Percentiles rank a stretch among this genome's conserved stretches.
Conservation (phyloP, 2,888 invertebrate species). For the Lingula anatina region DNA sequence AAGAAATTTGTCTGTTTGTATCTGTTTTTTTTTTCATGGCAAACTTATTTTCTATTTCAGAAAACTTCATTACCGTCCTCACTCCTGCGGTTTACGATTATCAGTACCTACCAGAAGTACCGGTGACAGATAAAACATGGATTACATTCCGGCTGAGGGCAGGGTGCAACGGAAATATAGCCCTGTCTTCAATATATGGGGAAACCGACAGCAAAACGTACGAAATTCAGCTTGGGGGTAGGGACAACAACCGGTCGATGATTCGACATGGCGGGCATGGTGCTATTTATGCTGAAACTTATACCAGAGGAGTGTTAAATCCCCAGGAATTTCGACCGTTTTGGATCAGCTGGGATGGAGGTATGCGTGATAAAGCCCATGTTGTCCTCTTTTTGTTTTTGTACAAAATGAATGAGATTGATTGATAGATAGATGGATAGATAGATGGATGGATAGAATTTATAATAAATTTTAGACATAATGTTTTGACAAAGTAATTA, state of each 20-base stretch:
- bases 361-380: too few relatives aligned
- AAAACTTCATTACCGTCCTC: conserved; percentile 45
- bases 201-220: conserved; percentile 41
- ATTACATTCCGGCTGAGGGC: conserved; percentile 43
- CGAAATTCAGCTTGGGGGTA: conserved; percentile 41
- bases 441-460: too few relatives aligned
- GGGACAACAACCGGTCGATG: conserved; percentile 33
- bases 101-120: conserved; percentile 43
- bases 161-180: conserved; percentile 37
- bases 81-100: conserved; percentile 44
- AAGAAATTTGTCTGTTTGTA: neutral
- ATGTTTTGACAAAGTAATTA: too few relatives aligned
- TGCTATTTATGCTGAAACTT: conserved; percentile 26
- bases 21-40: neutral
- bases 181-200: conserved; percentile 44
- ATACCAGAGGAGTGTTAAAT: conserved; percentile 9
- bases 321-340: conserved; percentile 33
- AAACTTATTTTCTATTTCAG: conserved; percentile 25
- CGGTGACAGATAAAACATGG: conserved; percentile 38
- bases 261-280: conserved; percentile 37
- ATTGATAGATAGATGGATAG: too few relatives aligned
- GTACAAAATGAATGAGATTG: too few relatives aligned
- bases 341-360: conserved; percentile 48
- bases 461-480: too few relatives aligned
- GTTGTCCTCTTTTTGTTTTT: too few relatives aligned